Evolutionary conservation across 2,113 vertebrate genomes (phyloP).

Genomic region (Suncus etruscus): DNA sequence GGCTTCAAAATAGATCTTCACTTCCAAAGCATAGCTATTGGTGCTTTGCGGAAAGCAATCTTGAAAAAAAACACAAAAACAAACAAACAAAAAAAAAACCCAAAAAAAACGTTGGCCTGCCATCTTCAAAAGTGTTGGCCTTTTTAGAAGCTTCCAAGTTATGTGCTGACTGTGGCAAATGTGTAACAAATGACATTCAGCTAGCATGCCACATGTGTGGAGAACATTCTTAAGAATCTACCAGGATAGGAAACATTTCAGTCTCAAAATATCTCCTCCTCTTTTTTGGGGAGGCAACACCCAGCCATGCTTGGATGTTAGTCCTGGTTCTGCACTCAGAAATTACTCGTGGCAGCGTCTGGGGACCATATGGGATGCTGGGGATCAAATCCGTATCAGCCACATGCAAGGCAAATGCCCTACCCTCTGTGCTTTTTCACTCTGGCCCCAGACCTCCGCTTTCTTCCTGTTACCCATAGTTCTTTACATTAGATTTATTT

Average conservation of each 20-base stretch:
- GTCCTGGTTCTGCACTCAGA: too few relatives aligned
- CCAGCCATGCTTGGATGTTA: too few relatives aligned
- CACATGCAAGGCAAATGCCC: too few relatives aligned
- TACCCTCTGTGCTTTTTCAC: too few relatives aligned
- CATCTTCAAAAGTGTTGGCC: slow-evolving; percentile 84
- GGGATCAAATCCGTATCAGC: too few relatives aligned
- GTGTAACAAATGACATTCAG: slow-evolving; percentile 94
- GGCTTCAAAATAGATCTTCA: background rate
- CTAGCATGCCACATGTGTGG: slow-evolving; percentile 93
- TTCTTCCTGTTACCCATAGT: slow-evolving; percentile 92
- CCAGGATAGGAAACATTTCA: slow-evolving; percentile 26
- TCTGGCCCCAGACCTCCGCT: slow-evolving; percentile 52
- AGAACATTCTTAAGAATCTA: slow-evolving; percentile 89
- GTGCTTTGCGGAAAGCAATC: background rate
- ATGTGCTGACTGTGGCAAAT: slow-evolving; percentile 94
- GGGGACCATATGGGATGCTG: too few relatives aligned
- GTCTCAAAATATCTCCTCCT: slow-evolving; percentile 79
- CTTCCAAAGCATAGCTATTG: background rate
- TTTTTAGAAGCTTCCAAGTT: slow-evolving; percentile 93
- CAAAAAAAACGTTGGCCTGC: too few relatives aligned
- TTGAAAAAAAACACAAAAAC: too few relatives aligned
- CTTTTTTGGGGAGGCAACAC: too few relatives aligned
- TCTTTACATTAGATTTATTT: slow-evolving; percentile 92
- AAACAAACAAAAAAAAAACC: too few relatives aligned
- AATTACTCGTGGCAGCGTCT: too few relatives aligned